Conservation (phyloP, 2,888 invertebrate species). For the Pemphredon lugubris region DNA sequence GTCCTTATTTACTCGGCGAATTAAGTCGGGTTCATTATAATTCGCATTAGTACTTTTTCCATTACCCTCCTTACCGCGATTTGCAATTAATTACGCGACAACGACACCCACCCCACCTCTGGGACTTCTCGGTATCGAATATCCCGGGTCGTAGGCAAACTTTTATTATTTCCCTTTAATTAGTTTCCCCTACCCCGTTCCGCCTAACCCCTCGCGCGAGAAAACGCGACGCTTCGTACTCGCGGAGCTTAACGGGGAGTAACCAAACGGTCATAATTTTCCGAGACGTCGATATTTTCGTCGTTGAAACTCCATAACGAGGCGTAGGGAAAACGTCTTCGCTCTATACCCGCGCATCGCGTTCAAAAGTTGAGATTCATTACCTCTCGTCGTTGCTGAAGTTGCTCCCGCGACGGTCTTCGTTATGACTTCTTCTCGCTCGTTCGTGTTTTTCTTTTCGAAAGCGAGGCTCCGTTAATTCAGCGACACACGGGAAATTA, state of each 20-base stretch:
- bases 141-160: neutral
- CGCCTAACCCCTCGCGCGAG: too few species aligned
- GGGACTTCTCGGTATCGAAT: neutral
- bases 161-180: constrained; percentile 39
- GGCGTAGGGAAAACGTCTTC: neutral
- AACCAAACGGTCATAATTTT: neutral
- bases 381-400: too few species aligned
- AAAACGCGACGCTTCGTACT: too few species aligned
- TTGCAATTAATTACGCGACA: constrained; percentile 46
- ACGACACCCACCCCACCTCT: neutral
- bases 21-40: constrained; percentile 6
- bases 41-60: constrained; percentile 16
- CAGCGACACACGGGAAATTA: too few species aligned
- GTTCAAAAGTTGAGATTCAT: neutral
- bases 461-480: too few species aligned
- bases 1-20: neutral
- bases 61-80: constrained; percentile 10
- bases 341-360: neutral
- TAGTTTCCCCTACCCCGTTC: constrained; percentile 31
- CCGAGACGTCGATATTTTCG: constrained; percentile 3
- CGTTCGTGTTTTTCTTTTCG: too few species aligned
- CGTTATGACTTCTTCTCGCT: neutral
- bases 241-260: too few species aligned
- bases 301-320: neutral
- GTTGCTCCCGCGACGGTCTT: neutral